Conservation (phyloP, 1,140 invertebrate genomes). For the Drosophila ohnishii region DNA sequence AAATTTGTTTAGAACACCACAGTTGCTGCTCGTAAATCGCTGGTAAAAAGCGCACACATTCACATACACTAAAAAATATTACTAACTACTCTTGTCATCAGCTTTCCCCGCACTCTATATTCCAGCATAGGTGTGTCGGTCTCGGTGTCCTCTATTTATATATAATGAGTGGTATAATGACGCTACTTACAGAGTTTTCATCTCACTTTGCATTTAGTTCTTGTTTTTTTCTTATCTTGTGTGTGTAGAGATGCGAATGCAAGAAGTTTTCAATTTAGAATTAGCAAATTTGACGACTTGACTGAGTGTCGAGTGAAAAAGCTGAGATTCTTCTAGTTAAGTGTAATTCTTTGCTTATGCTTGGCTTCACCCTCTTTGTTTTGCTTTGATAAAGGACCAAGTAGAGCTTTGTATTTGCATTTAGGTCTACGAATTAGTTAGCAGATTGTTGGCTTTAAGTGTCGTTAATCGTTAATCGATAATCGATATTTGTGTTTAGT, state of each 20-base stretch:
- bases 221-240: not conserved
- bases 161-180: slow-evolving; percentile 41
- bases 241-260: slow-evolving; percentile 34
- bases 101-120: slow-evolving; percentile 50
- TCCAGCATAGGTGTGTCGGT: slow-evolving; percentile 23
- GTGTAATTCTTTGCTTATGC: slow-evolving; percentile 36
- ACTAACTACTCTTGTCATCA: slow-evolving; percentile 68
- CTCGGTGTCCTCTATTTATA: slow-evolving; percentile 22
- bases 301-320: slow-evolving; percentile 42
- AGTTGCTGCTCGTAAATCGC: slow-evolving; percentile 75
- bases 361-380: slow-evolving; percentile 17
- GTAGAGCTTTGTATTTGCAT: slow-evolving; percentile 34
- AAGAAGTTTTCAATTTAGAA: slow-evolving; percentile 42
- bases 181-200: slow-evolving; percentile 50
- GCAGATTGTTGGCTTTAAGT: slow-evolving; percentile 53
- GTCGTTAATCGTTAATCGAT: slow-evolving; percentile 57
- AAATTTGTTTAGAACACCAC: slow-evolving; percentile 73
- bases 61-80: slow-evolving; percentile 61
- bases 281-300: slow-evolving; percentile 39
- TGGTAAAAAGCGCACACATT: slow-evolving; percentile 69
- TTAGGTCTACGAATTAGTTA: slow-evolving; percentile 53
- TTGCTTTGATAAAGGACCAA: slow-evolving; percentile 41
- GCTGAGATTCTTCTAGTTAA: slow-evolving; percentile 47
- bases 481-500: slow-evolving; percentile 63
- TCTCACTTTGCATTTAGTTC: slow-evolving; percentile 23